Evolutionary conservation across 2,113 vertebrate species (phyloP).

Genomic region (Microcebus lehilahytsara): DNA sequence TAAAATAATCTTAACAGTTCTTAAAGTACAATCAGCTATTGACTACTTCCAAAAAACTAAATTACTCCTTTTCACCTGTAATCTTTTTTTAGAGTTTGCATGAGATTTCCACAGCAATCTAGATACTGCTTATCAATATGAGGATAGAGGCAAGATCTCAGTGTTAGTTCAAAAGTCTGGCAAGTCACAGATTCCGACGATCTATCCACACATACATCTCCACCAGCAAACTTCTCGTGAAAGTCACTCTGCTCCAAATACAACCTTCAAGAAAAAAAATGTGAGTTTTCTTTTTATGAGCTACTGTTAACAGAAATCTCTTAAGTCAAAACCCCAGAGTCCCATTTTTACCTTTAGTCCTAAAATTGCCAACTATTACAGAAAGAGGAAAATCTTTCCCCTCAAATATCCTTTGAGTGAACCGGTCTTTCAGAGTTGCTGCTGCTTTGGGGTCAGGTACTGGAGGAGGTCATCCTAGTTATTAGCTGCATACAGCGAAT

Average conservation of each 20-base stretch:
- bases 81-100: slow-evolving; percentile 96
- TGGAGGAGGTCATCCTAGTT: background rate
- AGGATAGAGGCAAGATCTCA: slow-evolving; percentile 97
- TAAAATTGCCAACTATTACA: background rate
- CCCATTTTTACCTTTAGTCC: background rate
- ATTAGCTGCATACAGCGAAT: background rate
- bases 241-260: slow-evolving; percentile 97
- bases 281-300: background rate
- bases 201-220: slow-evolving; percentile 92
- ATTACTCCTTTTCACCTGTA: slow-evolving; percentile 87
- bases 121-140: slow-evolving; percentile 96
- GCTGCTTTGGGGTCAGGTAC: background rate
- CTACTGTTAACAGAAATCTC: background rate
- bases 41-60: background rate
- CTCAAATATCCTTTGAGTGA: background rate
- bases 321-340: background rate
- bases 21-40: background rate
- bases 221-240: slow-evolving; percentile 92
- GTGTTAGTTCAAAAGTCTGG: slow-evolving; percentile 95
- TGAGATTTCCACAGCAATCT: slow-evolving; percentile 97
- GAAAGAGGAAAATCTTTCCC: background rate
- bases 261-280: slow-evolving; percentile 85
- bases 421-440: background rate
- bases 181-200: slow-evolving; percentile 97
- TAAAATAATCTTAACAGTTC: background rate